Percentiles rank a stretch among this genome's conserved stretches.
phyloP scores from a whole-genome alignment of 2,888 invertebrate species.

The Margaritifera margaritifera region DNA sequence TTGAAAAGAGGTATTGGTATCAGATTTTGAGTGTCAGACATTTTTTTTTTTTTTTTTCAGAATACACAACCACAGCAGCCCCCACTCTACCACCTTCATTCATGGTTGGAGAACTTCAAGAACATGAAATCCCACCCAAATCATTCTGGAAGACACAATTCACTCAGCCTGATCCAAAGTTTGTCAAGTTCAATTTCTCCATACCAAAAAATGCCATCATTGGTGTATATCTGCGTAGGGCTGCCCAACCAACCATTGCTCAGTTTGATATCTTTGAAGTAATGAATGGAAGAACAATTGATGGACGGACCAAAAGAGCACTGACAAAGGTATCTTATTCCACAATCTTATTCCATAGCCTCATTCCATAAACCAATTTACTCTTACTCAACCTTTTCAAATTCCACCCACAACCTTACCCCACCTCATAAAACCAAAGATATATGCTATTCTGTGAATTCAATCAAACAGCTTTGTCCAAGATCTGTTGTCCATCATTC shows the following conservation, averaged over 20 bases:
- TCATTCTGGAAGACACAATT: constrained; percentile 99
- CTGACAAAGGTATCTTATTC: constrained; percentile 17
- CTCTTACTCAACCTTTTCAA: no score
- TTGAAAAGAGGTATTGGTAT: no score
- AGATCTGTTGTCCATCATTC: no score
- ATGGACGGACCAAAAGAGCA: constrained; percentile 31
- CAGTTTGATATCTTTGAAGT: constrained; percentile 97
- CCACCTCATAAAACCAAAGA: no score
- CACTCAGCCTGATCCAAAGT: constrained; percentile 93
- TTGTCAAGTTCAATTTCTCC: constrained; percentile 94
- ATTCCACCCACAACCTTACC: no score
- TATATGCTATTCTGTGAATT: no score
- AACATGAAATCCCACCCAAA: constrained; percentile 92
- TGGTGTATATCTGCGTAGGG: constrained; percentile 94
- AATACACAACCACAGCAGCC: constrained; percentile 32
- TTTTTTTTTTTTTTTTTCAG: constrained; percentile 21
- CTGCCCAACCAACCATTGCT: constrained; percentile 95
- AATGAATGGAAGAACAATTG: constrained; percentile 76
- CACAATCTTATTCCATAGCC: no score
- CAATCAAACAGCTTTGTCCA: no score
- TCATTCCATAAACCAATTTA: no score
- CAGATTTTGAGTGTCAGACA: background rate
- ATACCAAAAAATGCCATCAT: constrained; percentile 74
- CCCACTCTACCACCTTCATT: constrained; percentile 25
- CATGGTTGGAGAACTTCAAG: constrained; percentile 64